Evolutionary conservation across 92 coral and sea anemone species (phyloP).

Genomic region (Phenganax stokvisi): DNA sequence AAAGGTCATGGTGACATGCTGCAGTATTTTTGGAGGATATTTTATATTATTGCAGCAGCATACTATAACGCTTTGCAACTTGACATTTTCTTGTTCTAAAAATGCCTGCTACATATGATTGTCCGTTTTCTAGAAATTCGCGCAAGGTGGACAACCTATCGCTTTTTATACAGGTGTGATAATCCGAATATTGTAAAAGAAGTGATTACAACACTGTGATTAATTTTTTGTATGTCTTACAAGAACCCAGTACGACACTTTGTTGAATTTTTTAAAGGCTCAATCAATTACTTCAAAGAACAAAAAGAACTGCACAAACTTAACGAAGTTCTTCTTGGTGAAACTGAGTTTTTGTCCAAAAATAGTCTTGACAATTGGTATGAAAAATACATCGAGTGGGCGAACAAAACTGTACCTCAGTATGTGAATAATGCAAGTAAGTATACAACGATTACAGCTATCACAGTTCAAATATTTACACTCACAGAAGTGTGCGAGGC

Average conservation of each 20-base stretch:
- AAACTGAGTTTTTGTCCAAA: constrained; percentile 54
- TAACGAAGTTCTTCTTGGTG: constrained; percentile 42
- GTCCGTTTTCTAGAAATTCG: constrained; percentile 1
- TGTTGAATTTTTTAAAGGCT: constrained; percentile 42
- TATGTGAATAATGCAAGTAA: constrained; percentile 49
- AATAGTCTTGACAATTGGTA: constrained; percentile 78
- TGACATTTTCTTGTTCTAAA: background rate
- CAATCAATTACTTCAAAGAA: constrained; percentile 61
- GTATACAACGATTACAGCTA: background rate
- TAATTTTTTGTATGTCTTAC: background rate
- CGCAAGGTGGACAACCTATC: constrained; percentile 8
- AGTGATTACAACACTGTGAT: background rate
- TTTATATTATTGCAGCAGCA: background rate
- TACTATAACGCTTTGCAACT: no score
- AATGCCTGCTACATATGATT: background rate
- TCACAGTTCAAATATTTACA: background rate
- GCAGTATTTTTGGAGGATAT: no score
- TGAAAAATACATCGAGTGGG: constrained; percentile 75
- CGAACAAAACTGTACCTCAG: constrained; percentile 43
- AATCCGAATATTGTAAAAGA: background rate
- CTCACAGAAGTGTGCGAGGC: background rate
- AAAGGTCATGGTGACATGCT: no score
- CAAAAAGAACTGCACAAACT: constrained; percentile 72
- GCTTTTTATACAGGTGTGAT: constrained; percentile 19
- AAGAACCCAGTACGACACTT: background rate